These are phyloP conservation scores for Solenodon paradoxus DNA, from an alignment of 2,113 vertebrate species.

Conservation along the genomic window DNA sequence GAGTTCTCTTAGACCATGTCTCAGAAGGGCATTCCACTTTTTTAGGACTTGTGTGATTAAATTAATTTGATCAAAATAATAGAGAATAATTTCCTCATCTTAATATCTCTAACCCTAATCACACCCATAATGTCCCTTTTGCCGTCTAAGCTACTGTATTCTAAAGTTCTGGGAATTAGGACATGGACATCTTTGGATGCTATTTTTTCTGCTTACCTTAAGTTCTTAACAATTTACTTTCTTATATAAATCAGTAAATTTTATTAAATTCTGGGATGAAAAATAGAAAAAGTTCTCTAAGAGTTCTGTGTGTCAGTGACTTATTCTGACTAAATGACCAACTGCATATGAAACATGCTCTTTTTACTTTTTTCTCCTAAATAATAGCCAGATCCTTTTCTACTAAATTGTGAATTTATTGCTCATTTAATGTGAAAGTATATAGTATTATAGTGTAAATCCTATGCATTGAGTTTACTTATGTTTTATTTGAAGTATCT, in stretches of 20 bases:
- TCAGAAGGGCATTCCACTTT: not conserved
- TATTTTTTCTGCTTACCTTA: not conserved
- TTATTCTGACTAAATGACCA: not conserved
- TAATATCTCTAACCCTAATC: too few species aligned
- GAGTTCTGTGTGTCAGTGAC: not conserved
- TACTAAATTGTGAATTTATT: not conserved
- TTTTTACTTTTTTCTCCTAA: not conserved
- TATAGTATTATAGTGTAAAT: not conserved
- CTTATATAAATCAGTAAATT: not conserved
- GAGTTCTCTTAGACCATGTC: not conserved
- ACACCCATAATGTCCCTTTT: not conserved
- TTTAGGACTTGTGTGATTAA: not conserved
- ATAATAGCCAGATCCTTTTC: not conserved
- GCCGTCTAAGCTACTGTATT: not conserved
- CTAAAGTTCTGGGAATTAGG: not conserved
- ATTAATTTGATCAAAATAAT: not conserved
- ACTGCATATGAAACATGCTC: fast-evolving
- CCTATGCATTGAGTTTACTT: not conserved
- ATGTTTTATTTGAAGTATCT: not conserved
- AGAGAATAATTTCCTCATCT: not conserved
- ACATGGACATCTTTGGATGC: not conserved
- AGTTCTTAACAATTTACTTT: not conserved
- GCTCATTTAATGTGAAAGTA: not conserved
- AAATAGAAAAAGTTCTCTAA: not conserved
- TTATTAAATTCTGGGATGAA: not conserved